Conservation (phyloP, 2,113 vertebrate species). For the Amphiprion ocellaris region DNA sequence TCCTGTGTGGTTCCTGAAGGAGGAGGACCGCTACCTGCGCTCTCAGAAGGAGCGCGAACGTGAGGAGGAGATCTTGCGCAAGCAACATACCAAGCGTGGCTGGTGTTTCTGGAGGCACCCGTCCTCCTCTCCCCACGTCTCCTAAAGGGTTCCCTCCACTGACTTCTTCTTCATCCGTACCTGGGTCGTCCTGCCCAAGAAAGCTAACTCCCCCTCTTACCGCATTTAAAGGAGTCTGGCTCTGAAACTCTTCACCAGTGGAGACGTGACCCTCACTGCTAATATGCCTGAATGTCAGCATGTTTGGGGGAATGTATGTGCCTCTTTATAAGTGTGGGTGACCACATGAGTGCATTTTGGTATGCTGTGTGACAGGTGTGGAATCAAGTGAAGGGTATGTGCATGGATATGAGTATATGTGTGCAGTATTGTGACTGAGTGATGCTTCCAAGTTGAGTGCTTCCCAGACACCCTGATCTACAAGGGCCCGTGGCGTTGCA, state of each 20-base stretch:
- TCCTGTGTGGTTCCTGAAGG: conserved; percentile 92
- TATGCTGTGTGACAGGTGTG: conserved; percentile 48
- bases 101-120: conserved; percentile 93
- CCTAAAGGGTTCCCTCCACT: conserved; percentile 72
- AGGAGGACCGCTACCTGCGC: conserved; percentile 91
- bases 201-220: conserved; percentile 2
- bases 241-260: conserved; percentile 25
- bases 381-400: conserved; percentile 42
- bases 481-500: conserved; percentile 41
- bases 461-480: conserved; percentile 61
- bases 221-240: conserved; percentile 21
- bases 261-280: conserved; percentile 52
- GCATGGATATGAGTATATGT: conserved; percentile 47
- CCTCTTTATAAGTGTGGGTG: conserved; percentile 69
- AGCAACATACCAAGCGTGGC: conserved; percentile 89
- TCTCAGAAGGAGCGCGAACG: conserved; percentile 89
- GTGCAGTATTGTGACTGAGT: conserved; percentile 44
- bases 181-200: conserved; percentile 20
- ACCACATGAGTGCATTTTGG: conserved; percentile 57
- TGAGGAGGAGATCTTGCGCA: conserved; percentile 90
- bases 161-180: conserved; percentile 12
- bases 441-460: conserved; percentile 70
- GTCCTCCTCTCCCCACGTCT: conserved; percentile 85
- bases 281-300: conserved; percentile 61
- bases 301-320: conserved; percentile 69